Evolutionary conservation across 2,113 vertebrate genomes (phyloP).

Genomic region (Nanorana parkeri): DNA sequence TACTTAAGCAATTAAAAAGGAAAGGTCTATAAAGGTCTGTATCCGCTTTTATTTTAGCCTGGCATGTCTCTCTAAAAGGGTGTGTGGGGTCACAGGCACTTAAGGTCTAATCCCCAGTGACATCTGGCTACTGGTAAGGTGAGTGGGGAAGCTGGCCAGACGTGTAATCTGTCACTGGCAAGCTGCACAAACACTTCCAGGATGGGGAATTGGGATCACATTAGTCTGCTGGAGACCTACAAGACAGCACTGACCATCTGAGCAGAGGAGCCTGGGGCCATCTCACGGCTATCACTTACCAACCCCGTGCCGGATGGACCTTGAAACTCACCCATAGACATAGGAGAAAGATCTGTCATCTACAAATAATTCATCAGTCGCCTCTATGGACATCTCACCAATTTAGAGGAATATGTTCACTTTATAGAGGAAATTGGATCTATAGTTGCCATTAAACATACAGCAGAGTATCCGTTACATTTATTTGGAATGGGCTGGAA

Average conservation of each 20-base stretch:
- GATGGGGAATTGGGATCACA: background rate
- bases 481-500: too few relatives aligned
- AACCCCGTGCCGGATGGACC: background rate
- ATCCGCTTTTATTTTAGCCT: too few relatives aligned
- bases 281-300: constrained; percentile 32
- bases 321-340: background rate
- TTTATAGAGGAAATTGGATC: background rate
- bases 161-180: background rate
- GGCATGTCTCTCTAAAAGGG: too few relatives aligned
- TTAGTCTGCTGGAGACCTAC: background rate
- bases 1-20: too few relatives aligned
- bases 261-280: background rate
- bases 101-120: background rate
- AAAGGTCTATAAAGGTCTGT: too few relatives aligned
- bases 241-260: constrained; percentile 8
- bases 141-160: background rate
- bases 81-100: background rate
- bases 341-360: background rate
- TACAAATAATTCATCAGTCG: background rate
- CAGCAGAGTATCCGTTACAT: too few relatives aligned
- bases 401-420: too few relatives aligned
- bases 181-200: constrained; percentile 14
- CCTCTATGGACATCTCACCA: too few relatives aligned
- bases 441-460: too few relatives aligned
- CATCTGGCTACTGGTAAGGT: constrained; percentile 4